Evolutionary conservation across 2,113 vertebrate genomes (phyloP).

Genomic region (Trichomycterus rosablanca): DNA sequence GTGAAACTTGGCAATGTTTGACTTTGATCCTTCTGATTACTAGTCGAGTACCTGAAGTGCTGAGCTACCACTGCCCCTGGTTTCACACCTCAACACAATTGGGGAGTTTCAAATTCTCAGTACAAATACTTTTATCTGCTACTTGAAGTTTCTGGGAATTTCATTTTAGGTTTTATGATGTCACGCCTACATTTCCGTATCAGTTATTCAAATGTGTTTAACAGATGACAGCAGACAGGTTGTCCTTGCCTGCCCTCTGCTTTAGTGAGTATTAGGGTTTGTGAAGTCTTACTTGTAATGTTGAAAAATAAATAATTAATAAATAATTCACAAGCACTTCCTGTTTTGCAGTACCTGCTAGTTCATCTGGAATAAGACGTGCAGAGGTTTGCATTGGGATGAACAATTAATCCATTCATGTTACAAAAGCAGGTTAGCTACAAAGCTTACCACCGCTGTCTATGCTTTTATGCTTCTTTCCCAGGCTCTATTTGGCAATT

Average conservation of each 20-base stretch:
- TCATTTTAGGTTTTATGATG: conserved; percentile 29
- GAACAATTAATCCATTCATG: conserved; percentile 13
- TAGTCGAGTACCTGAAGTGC: too few species aligned
- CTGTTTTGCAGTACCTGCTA: neutral
- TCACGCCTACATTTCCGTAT: conserved; percentile 22
- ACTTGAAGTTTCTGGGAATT: conserved; percentile 26
- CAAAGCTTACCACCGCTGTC: conserved; percentile 15
- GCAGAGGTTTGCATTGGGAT: neutral
- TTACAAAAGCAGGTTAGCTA: conserved; percentile 25
- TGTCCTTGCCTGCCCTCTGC: conserved; percentile 10
- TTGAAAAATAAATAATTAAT: too few species aligned
- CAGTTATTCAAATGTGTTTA: conserved; percentile 46
- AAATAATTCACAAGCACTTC: conserved; percentile 16
- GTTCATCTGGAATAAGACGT: neutral
- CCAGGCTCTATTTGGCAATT: conserved; percentile 32
- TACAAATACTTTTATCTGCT: conserved; percentile 24
- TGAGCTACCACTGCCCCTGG: too few species aligned
- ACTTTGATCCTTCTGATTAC: too few species aligned
- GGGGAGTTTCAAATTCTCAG: conserved; percentile 15
- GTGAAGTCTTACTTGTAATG: too few species aligned
- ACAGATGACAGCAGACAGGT: conserved; percentile 28
- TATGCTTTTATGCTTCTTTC: conserved; percentile 13
- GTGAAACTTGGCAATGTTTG: too few species aligned
- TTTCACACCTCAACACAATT: too few species aligned
- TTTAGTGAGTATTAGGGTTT: neutral